phyloP scores from a whole-genome alignment of 2,113 vertebrate genomes.

The Lagopus leucura region DNA sequence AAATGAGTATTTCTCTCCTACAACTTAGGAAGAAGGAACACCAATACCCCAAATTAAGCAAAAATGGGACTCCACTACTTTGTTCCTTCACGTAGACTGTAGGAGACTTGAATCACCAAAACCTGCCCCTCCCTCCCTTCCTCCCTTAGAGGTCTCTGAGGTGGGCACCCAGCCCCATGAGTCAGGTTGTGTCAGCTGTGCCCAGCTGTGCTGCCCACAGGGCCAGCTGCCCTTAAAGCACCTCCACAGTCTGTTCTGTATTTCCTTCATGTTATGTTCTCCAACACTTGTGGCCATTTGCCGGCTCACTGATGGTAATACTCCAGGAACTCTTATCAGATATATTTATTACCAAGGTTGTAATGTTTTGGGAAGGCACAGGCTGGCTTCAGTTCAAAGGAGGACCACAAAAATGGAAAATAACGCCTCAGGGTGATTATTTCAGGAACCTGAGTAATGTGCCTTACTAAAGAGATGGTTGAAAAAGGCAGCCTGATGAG shows the following conservation, averaged over 20 bases:
- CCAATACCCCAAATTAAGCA: background rate
- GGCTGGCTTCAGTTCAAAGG: slow-evolving; percentile 47
- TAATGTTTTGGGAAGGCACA: slow-evolving; percentile 30
- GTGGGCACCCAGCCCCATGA: background rate
- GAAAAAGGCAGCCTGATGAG: background rate
- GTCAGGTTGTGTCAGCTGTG: background rate
- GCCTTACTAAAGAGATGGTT: background rate
- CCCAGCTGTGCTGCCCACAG: background rate
- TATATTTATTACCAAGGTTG: slow-evolving; percentile 29
- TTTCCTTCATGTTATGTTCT: background rate
- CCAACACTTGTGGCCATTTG: slow-evolving; percentile 11
- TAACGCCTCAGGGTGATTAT: background rate
- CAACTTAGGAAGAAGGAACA: background rate
- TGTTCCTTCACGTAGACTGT: background rate
- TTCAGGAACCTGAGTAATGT: slow-evolving; percentile 33
- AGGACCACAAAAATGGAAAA: background rate
- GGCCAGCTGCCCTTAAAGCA: background rate
- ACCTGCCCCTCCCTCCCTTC: background rate
- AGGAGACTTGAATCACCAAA: background rate
- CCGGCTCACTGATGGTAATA: slow-evolving; percentile 11
- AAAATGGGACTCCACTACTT: background rate
- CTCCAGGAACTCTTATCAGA: slow-evolving; percentile 41
- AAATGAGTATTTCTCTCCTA: background rate
- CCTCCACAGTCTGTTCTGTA: fast-evolving
- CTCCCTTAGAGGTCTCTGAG: background rate